Evolutionary conservation across 1,140 invertebrate genomes (phyloP).

Genomic region (Aphidius ervi): DNA sequence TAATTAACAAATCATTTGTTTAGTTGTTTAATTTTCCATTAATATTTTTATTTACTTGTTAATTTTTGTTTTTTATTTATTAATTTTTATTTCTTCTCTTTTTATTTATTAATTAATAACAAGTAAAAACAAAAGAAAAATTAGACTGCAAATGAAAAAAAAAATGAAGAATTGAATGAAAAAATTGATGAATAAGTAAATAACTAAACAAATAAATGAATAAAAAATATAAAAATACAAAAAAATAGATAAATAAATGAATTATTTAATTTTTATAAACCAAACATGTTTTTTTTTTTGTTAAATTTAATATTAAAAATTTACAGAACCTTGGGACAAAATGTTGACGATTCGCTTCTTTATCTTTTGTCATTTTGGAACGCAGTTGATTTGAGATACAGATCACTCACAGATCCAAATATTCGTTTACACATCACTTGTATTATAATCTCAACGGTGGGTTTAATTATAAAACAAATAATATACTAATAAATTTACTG

Average conservation of each 20-base stretch:
- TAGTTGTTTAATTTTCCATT: no score
- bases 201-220: neutral
- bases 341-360: slow-evolving; percentile 23
- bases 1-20: neutral
- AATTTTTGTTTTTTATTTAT: neutral
- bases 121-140: neutral
- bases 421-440: slow-evolving; percentile 36
- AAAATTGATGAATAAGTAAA: neutral
- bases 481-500: slow-evolving; percentile 3
- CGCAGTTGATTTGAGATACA: slow-evolving; percentile 36
- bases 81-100: neutral
- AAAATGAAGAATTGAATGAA: neutral
- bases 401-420: slow-evolving; percentile 28
- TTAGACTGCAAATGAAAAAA: neutral
- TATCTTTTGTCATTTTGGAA: slow-evolving; percentile 36
- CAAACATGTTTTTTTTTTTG: neutral
- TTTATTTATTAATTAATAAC: neutral
- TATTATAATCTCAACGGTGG: slow-evolving; percentile 33
- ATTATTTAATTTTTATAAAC: no score
- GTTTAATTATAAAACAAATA: slow-evolving; percentile 7
- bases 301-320: neutral
- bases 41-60: neutral
- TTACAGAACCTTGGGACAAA: slow-evolving; percentile 22
- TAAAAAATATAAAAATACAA: no score
- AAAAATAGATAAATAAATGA: no score